Evolutionary conservation across 2,113 vertebrate genomes (phyloP), one percentile per base, ranked within the genome.

Genomic region (Petromus typicus): DNA sequence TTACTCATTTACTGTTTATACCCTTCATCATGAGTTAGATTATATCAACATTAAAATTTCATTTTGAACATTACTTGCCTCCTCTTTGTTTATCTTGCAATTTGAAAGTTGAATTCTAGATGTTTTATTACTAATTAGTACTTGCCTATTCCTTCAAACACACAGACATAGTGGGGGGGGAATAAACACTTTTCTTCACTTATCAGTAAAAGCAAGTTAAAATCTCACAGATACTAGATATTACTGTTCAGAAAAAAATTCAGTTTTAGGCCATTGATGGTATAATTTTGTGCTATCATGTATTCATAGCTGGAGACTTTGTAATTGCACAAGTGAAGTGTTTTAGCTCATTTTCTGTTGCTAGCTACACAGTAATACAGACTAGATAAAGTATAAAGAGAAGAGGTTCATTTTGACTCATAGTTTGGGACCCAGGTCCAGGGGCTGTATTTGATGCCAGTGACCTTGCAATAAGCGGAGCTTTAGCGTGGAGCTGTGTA

Each of bases 1-100:
- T 86, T 96, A 96, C 48, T 97, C 63, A 95, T 86, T 95, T 87
- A 86, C 3, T 79, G 63, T 88, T 96, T 95, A 91, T 16, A 63
- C 20, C 37, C 27, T 89, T 96, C 25, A 87, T 78, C 86, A 61
- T 84, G 59, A 86, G 18, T 91, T 16, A 78, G 56, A 76, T 89
- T 82, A 76, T 91, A 67, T 84, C 75, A 98, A 94, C 92, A 89
- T 89, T 94, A 95, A 91, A 96, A 94, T 93, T 93, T 95, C 59
- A 94, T 92, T 80, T 89, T 95, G 43, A 95, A 91, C 9, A 27
- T 56, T 89, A 48, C 48, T 48, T 93, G 30, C 5, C 13, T 92
- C 95, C 40, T 95, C 34, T 88, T 90, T 95, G 54, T 95, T 89
- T 95, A 92, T 87, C n/a, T 91, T 86, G 20, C 30, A 91, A 67